phyloP scores from a whole-genome alignment of 1,140 invertebrate species.

The Archegozetes longisetosus region DNA sequence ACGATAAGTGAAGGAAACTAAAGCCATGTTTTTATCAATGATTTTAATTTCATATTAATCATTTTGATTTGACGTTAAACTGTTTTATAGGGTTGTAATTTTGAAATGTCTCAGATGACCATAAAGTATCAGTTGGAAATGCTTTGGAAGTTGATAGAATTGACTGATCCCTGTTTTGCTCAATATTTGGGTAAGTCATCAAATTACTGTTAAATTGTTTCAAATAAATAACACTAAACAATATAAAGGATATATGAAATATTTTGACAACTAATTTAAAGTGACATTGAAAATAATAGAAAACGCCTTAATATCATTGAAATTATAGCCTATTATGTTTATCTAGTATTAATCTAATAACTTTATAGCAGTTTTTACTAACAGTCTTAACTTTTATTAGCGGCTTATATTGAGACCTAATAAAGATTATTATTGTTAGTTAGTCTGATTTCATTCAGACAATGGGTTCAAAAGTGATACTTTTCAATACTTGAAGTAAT shows the following conservation, averaged over 20 bases:
- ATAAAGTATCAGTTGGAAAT: constrained; percentile 13
- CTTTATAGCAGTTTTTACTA: too few species aligned
- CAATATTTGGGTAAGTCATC: constrained; percentile 15
- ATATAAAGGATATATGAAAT: background rate
- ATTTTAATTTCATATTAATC: too few species aligned
- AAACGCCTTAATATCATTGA: background rate
- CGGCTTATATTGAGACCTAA: too few species aligned
- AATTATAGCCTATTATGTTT: too few species aligned
- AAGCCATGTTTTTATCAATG: background rate
- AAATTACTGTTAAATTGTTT: background rate
- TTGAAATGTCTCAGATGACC: constrained; percentile 19
- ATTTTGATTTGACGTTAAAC: too few species aligned
- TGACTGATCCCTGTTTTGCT: constrained; percentile 19
- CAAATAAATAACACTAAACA: too few species aligned
- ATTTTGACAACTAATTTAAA: background rate
- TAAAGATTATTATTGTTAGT: too few species aligned
- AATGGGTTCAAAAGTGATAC: too few species aligned
- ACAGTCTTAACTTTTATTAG: too few species aligned
- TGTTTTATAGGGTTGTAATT: constrained; percentile 15
- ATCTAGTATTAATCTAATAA: too few species aligned
- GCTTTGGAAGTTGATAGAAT: constrained; percentile 14
- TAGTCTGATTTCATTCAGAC: too few species aligned
- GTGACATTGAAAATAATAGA: background rate
- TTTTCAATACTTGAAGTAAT: too few species aligned
- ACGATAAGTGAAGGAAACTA: background rate